These are phyloP conservation scores for Euschistus heros DNA, from an alignment of 1,140 invertebrate genomes.

Conservation along the genomic window DNA sequence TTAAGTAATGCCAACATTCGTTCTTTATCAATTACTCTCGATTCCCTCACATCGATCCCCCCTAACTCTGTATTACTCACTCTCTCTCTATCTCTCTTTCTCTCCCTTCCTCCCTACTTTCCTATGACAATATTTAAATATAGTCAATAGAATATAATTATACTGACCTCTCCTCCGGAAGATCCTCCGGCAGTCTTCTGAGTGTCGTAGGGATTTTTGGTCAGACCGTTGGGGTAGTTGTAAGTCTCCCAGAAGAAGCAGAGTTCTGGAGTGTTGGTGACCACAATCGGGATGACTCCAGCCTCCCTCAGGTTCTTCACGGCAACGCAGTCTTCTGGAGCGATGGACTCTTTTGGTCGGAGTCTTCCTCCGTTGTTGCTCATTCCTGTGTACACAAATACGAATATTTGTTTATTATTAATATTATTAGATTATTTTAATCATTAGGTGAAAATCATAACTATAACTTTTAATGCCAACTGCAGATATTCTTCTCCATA, in stretches of 20 bases:
- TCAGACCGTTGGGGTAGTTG: conserved; percentile 76
- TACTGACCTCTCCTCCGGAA: conserved; percentile 57
- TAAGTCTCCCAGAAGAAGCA: conserved; percentile 81
- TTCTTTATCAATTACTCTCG: too few relatives aligned
- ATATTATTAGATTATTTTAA: too few relatives aligned
- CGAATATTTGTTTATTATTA: background rate
- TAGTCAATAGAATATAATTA: too few relatives aligned
- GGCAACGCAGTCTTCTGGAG: conserved; percentile 56
- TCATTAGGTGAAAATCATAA: too few relatives aligned
- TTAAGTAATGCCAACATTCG: too few relatives aligned
- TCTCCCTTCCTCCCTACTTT: too few relatives aligned
- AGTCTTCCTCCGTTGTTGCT: conserved; percentile 17
- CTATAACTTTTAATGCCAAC: too few relatives aligned
- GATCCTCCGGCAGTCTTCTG: conserved; percentile 62
- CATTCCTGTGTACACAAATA: conserved; percentile 6
- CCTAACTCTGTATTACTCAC: too few relatives aligned
- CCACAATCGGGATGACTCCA: conserved; percentile 77
- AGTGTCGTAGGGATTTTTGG: conserved; percentile 80
- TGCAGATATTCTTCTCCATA: too few relatives aligned
- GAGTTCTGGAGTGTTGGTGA: conserved; percentile 87
- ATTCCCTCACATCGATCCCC: too few relatives aligned
- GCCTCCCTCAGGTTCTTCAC: conserved; percentile 55
- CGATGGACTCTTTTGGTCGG: conserved; percentile 40
- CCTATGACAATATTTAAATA: too few relatives aligned
- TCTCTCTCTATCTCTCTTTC: too few relatives aligned